Evolutionary conservation across 2,888 invertebrate species (phyloP).

Genomic region (Rhopalosiphum nymphaeae): DNA sequence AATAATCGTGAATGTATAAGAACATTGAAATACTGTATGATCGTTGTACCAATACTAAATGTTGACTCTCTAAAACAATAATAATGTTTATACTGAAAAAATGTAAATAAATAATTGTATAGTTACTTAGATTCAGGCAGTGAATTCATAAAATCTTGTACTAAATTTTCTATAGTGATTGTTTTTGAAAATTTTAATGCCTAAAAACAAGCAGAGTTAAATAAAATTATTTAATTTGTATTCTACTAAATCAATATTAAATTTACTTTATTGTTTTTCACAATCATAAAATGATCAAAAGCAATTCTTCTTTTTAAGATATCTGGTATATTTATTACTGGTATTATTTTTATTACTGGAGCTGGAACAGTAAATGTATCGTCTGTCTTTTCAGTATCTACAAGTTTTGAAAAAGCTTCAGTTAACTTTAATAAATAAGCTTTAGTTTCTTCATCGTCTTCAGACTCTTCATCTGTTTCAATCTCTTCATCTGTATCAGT

Average conservation of each 20-base stretch:
- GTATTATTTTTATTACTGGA: constrained; percentile 31
- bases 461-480: neutral
- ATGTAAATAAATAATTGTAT: neutral
- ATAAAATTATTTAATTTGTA: neutral
- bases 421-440: too few relatives aligned
- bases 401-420: too few relatives aligned
- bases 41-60: neutral
- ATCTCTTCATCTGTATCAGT: neutral
- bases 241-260: neutral
- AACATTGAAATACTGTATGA: constrained; percentile 46
- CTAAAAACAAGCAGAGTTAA: neutral
- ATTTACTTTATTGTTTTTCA: neutral
- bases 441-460: neutral
- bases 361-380: constrained; percentile 16
- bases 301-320: constrained; percentile 11
- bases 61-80: neutral
- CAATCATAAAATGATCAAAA: neutral
- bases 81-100: neutral
- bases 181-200: neutral
- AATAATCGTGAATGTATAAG: constrained; percentile 6
- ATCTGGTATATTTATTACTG: constrained; percentile 20
- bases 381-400: neutral
- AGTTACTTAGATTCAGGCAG: neutral
- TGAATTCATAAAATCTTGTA: neutral
- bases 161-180: neutral